Base-by-base conservation (phyloP, 2,113 vertebrate species). In the Corvus moneduloides region DNA sequence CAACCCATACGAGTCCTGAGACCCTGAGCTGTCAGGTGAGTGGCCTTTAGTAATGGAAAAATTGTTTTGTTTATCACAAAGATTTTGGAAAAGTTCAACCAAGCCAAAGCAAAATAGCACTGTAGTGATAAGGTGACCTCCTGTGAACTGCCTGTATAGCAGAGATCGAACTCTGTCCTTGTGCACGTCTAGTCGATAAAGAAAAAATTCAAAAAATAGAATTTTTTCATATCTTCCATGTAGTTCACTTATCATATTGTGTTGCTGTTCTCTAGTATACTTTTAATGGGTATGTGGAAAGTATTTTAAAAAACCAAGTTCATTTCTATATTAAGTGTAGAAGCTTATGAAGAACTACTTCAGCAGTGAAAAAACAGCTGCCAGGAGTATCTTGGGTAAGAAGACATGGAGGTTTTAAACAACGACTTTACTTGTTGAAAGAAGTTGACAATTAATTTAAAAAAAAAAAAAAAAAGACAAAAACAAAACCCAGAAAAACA, bases 401-500 rank as follows among this genome's bases (percentile, higher is more conserved):
- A 58, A 43, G 13, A 21, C 13, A 26, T 11, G 17, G 5, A 5
- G 14, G 10, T 74, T 64, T 67, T 56, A 55, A 69, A 41, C 4
- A 5, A 7, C 20, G 16, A 23, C 35, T 86, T 75, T 51, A 5
- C 7, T 21, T 48, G 28, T 39, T 48, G 13, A 44, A 84, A 58
- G 63, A 78, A 33, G 7, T 39, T 37, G 28, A 46, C 17, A 59
- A 59, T 52, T 27, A 61, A 33, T 46, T 46, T 41, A 43, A 28
- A 33, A n/a, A 17, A 37, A n/a, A 17, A 20, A 32, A 23, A 33
- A 3, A 7, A 27, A 58, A 32, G 33, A 9, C 4, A 24, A 35
- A 58, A 32, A 3, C 8, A 62, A 49, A 58, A 32, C 4, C 9
- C 3, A 6, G 21, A n/a, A 23, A 18, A 1, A 0, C 10, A 33